Evolutionary conservation across 2,888 invertebrate genomes (phyloP).

Genomic region (Archips xylosteana): DNA sequence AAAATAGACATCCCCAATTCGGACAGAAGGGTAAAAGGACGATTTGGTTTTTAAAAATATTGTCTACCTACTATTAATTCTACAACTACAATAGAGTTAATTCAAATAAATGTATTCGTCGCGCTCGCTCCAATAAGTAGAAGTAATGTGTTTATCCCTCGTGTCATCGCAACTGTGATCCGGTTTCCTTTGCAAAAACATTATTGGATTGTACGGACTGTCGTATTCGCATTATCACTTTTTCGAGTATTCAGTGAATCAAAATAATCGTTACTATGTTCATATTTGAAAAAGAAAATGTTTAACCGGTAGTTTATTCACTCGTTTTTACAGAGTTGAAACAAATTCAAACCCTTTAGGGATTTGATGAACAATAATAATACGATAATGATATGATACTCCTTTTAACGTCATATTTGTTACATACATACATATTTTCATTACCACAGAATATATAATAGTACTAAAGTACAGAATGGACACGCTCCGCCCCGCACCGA

Average conservation of each 20-base stretch:
- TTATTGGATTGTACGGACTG: constrained; percentile 19
- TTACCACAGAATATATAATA: no score
- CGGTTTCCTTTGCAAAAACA: constrained; percentile 26
- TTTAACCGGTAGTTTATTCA: no score
- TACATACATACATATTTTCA: no score
- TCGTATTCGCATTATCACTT: constrained; percentile 1
- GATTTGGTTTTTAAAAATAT: no score
- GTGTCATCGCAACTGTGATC: constrained; percentile 19
- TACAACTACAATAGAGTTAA: background rate
- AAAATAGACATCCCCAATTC: no score
- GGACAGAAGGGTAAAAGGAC: no score
- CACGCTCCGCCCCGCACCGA: no score
- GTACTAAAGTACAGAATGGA: no score
- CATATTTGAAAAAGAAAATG: background rate
- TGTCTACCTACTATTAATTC: background rate
- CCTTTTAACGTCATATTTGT: no score
- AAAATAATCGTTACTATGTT: background rate
- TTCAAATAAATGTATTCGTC: background rate
- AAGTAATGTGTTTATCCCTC: constrained; percentile 54
- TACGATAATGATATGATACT: no score
- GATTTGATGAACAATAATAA: background rate
- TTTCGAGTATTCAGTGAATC: constrained; percentile 12
- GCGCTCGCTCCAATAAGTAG: constrained; percentile 52
- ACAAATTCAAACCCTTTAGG: background rate
- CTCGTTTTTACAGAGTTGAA: no score